Conservation (phyloP, 2,113 vertebrate genomes). For the Fulica atra region DNA sequence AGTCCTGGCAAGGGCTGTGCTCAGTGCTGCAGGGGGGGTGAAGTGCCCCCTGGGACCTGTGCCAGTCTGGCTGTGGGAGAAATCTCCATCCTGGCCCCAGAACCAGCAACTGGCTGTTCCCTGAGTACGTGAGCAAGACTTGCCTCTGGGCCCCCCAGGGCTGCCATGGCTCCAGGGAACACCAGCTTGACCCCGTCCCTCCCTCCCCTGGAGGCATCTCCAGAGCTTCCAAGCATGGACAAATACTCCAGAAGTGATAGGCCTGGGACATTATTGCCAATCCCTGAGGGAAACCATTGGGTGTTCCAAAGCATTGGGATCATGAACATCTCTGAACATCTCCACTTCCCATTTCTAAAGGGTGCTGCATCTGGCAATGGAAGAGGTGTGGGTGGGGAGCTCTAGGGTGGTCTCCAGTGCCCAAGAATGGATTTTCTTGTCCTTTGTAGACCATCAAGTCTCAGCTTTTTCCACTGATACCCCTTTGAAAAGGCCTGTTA, state of each 20-base stretch:
- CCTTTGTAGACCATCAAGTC: not conserved
- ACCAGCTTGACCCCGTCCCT: not conserved
- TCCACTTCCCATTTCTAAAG: not conserved
- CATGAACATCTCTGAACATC: not conserved
- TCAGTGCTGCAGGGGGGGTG: not conserved
- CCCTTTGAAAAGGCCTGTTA: not conserved
- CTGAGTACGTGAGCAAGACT: not conserved
- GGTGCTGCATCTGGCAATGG: not conserved
- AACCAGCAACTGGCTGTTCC: not conserved
- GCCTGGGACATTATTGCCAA: not conserved
- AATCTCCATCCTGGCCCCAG: not conserved
- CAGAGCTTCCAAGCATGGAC: not conserved
- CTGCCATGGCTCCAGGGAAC: not conserved
- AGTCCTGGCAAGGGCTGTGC: not conserved
- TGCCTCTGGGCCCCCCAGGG: rapidly evolving
- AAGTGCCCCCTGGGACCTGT: not conserved
- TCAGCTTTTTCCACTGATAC: not conserved
- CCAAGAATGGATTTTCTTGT: not conserved
- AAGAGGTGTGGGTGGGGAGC: not conserved
- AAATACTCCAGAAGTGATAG: not conserved
- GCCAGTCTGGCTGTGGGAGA: rapidly evolving
- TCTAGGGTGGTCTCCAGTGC: not conserved
- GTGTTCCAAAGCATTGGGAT: not conserved
- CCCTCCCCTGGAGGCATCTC: not conserved
- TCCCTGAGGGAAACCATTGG: not conserved